phyloP scores from a whole-genome alignment of 2,888 invertebrate species.

The Phyllotreta striolata region DNA sequence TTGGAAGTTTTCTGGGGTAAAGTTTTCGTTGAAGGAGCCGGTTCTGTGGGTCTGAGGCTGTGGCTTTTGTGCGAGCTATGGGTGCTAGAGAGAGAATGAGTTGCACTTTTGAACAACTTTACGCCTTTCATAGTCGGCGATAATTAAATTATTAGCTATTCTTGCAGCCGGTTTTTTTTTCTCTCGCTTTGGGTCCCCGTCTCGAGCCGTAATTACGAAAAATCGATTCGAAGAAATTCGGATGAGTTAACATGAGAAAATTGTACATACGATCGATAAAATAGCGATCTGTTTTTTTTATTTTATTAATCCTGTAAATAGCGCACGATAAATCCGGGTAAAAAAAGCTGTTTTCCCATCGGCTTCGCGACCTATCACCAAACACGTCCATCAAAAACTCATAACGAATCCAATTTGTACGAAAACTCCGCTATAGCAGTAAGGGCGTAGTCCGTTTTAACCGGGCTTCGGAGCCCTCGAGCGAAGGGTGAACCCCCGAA shows the following conservation, averaged over 20 bases:
- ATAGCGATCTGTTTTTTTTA: no score
- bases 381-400: constrained; percentile 46
- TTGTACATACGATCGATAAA: no score
- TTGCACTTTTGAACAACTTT: constrained; percentile 42
- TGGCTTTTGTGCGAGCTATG: constrained; percentile 21
- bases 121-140: constrained; percentile 39
- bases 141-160: constrained; percentile 45
- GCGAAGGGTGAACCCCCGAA: constrained; percentile 27
- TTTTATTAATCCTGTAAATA: no score
- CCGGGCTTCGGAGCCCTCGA: constrained; percentile 39
- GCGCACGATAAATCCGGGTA: no score
- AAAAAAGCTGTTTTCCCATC: constrained; percentile 34
- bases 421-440: constrained; percentile 41
- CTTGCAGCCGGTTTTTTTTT: constrained; percentile 29
- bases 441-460: constrained; percentile 21
- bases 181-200: background rate
- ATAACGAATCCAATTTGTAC: constrained; percentile 52
- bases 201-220: constrained; percentile 32
- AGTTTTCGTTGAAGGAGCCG: background rate
- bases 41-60: constrained; percentile 10
- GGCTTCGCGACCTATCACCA: constrained; percentile 37
- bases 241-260: no score
- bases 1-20: background rate
- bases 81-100: constrained; percentile 36
- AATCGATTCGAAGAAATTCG: constrained; percentile 4